Evolutionary conservation across 1,140 invertebrate genomes (phyloP).

Genomic region (Metopolophium dirhodum): DNA sequence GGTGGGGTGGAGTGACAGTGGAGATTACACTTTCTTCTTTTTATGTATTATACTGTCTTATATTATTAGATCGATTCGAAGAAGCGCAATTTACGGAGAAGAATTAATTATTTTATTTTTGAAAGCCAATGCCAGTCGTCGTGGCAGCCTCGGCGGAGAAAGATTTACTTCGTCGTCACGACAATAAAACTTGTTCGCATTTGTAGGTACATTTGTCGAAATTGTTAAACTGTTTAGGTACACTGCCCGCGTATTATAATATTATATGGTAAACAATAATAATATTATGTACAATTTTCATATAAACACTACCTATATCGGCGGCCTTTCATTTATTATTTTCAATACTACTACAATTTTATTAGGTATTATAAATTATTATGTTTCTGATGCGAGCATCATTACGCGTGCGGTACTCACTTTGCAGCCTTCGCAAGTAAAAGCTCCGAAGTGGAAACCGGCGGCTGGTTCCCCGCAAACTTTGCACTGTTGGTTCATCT

Average conservation of each 20-base stretch:
- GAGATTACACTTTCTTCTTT: constrained; percentile 1
- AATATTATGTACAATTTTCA: neutral
- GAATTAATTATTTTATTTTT: constrained; percentile 19
- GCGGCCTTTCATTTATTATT: too few relatives aligned
- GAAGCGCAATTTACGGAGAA: neutral
- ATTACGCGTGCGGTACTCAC: constrained; percentile 67
- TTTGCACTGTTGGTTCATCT: constrained; percentile 95
- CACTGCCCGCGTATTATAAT: neutral
- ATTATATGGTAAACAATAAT: neutral
- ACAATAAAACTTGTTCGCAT: constrained; percentile 31
- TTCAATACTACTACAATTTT: too few relatives aligned
- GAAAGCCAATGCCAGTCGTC: neutral
- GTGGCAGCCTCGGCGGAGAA: neutral
- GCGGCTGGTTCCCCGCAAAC: constrained; percentile 94
- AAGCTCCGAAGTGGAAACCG: constrained; percentile 95
- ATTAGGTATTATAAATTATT: too few relatives aligned
- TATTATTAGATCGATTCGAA: neutral
- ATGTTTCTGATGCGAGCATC: neutral
- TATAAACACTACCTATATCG: neutral
- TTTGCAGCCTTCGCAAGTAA: constrained; percentile 97
- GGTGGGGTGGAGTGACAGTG: neutral
- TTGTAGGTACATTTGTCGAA: neutral
- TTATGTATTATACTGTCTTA: neutral
- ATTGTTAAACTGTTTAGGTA: neutral
- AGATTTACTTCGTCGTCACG: neutral